Evolutionary conservation across 2,797 vertebrate species (phyloP).

Genomic region (Australoheros facetus): DNA sequence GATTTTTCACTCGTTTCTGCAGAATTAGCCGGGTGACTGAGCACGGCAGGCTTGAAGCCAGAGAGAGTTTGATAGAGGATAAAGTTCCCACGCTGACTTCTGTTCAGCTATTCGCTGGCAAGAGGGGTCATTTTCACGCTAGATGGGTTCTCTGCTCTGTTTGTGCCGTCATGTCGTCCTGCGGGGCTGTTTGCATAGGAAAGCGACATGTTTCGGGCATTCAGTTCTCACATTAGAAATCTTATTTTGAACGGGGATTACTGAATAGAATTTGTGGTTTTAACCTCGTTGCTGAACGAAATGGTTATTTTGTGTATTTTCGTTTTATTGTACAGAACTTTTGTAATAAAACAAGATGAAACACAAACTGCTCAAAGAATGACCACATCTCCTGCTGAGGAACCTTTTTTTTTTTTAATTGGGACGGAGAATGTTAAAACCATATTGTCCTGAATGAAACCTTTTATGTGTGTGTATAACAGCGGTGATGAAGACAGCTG

Average conservation of each 20-base stretch:
- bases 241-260: conserved; percentile 39
- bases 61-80: conserved; percentile 32
- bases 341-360: conserved; percentile 79
- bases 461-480: conserved; percentile 39
- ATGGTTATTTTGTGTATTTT: conserved; percentile 75
- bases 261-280: conserved; percentile 57
- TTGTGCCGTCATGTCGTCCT: conserved; percentile 24
- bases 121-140: conserved; percentile 30
- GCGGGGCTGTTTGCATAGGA: conserved; percentile 16
- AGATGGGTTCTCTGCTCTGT: neutral
- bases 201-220: conserved; percentile 10
- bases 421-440: conserved; percentile 66
- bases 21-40: conserved; percentile 36
- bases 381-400: conserved; percentile 28
- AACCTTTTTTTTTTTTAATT: conserved; percentile 53
- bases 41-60: conserved; percentile 37
- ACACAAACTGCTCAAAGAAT: conserved; percentile 42
- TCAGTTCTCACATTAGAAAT: conserved; percentile 4
- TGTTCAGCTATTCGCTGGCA: conserved; percentile 26
- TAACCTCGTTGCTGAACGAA: conserved; percentile 62
- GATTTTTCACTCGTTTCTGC: conserved; percentile 36
- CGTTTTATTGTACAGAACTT: conserved; percentile 81
- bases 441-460: conserved; percentile 48
- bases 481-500: conserved; percentile 45
- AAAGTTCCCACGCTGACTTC: conserved; percentile 13